Base-by-base conservation (phyloP, 1,140 invertebrate genomes). In the Vanessa tameamea region DNA sequence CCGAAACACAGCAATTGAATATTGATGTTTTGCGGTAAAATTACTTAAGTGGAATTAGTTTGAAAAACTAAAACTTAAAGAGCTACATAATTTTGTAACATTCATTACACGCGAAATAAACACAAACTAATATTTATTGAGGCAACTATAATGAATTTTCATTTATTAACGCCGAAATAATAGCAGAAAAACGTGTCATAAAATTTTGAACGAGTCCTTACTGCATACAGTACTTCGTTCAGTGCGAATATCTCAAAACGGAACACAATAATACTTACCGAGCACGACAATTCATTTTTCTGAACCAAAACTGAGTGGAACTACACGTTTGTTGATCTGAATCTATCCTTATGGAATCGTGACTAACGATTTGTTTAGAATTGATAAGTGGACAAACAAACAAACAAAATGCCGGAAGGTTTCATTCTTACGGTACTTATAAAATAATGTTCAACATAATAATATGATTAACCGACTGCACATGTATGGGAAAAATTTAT, bases 401-500 rank as follows among this genome's bases (percentile, higher is more conserved):
- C 79, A 83, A 85, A 84, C 83, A 87, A 78, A 68, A 77, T 79
- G 81, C 73, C 80, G 82, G 81, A 85, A 85, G 77, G 75, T 79
- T 31, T 73, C 76, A 67, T 20, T 51, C 43, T 48, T 47, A 69
- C 63, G n/a, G 47, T 20, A 20, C 69, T 78, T 82, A 76, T 57
- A 53, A 73, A 77, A 77, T 70, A 65, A 78, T 82, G 78, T 77
- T 73, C 51, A 70, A 84, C 76, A 80, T 79, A 79, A 79, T 80
- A 76, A 65, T 65, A 76, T 63, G 78, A 81, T 87, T 86, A 86
- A 86, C 83, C 75, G 81, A 84, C 87, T 80, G 82, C 78, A 79
- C 83, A 82, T 85, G 82, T 82, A 87, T 87, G 84, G 82, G 82
- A 87, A 88, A 87, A 87, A 85, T 82, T 86, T 89, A 89, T 87